Conservation (phyloP, 2,797 vertebrate species). For the Pseudochirops cupreus region DNA sequence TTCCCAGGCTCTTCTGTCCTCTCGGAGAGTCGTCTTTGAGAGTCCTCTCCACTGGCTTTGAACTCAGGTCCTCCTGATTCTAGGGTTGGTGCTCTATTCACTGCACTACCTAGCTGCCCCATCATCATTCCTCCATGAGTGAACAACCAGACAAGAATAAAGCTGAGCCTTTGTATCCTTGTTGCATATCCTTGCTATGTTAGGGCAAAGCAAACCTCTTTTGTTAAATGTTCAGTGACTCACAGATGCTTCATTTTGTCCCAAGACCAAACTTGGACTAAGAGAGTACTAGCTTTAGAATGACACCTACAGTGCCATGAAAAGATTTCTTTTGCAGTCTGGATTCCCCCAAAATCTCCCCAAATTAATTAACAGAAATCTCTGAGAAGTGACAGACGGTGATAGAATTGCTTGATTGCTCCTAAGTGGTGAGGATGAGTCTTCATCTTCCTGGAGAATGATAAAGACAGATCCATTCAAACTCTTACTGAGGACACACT, state of each 20-base stretch:
- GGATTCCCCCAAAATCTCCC: not conserved
- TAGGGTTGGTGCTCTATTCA: too few relatives aligned
- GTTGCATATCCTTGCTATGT: not conserved
- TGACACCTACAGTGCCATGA: not conserved
- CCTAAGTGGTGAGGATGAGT: not conserved
- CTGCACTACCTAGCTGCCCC: too few relatives aligned
- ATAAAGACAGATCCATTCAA: not conserved
- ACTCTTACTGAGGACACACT: not conserved
- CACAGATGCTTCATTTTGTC: not conserved
- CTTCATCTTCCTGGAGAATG: not conserved
- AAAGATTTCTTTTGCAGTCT: not conserved
- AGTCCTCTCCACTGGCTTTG: too few relatives aligned
- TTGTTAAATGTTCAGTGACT: not conserved
- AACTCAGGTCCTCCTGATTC: too few relatives aligned
- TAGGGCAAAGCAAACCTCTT: not conserved
- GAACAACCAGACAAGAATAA: not conserved
- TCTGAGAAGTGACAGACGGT: not conserved
- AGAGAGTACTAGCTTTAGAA: not conserved
- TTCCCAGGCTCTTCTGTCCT: too few relatives aligned
- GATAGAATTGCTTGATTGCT: not conserved
- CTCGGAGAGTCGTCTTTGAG: too few relatives aligned
- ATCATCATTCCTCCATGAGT: not conserved
- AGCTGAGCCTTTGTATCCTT: too few relatives aligned
- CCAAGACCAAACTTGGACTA: not conserved
- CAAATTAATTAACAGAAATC: not conserved